A percentile compares a stretch with the other conserved stretches of the same genome.
Conservation (phyloP, 53 echinoderm and acorn worm genomes). For the Hippasteria phrygiana region DNA sequence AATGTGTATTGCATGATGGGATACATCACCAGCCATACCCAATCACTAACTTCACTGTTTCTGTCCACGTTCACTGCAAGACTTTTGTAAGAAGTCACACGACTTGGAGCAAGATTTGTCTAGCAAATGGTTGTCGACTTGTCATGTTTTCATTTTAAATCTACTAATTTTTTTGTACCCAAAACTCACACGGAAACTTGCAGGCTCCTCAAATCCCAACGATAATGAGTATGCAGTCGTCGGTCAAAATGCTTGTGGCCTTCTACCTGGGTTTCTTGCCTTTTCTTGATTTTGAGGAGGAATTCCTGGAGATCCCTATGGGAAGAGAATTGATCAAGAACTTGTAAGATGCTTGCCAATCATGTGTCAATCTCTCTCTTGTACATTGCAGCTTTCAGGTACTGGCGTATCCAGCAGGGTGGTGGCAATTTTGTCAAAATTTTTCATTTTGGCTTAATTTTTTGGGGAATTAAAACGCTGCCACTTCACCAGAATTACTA, state of each 20-base stretch:
- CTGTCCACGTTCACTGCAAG: background rate
- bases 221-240: slow-evolving; percentile 50
- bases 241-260: slow-evolving; percentile 10
- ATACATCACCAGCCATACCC: background rate
- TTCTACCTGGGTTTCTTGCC: slow-evolving; percentile 78
- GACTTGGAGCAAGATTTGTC: background rate
- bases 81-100: too few species aligned
- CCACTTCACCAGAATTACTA: too few species aligned
- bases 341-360: slow-evolving; percentile 52
- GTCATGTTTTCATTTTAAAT: background rate
- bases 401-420: too few species aligned
- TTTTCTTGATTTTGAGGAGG: slow-evolving; percentile 69
- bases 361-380: background rate
- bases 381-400: too few species aligned
- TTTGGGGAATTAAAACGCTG: too few species aligned
- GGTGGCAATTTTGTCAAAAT: too few species aligned
- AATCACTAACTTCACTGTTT: background rate
- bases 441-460: background rate
- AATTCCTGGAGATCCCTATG: slow-evolving; percentile 77
- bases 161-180: background rate
- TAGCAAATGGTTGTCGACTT: background rate
- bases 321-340: slow-evolving; percentile 69
- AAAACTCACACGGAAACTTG: too few species aligned
- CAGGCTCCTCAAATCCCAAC: slow-evolving; percentile 61
- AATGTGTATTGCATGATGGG: background rate